Conservation (phyloP, 1,140 invertebrate genomes). For the Liolophura sinensis region DNA sequence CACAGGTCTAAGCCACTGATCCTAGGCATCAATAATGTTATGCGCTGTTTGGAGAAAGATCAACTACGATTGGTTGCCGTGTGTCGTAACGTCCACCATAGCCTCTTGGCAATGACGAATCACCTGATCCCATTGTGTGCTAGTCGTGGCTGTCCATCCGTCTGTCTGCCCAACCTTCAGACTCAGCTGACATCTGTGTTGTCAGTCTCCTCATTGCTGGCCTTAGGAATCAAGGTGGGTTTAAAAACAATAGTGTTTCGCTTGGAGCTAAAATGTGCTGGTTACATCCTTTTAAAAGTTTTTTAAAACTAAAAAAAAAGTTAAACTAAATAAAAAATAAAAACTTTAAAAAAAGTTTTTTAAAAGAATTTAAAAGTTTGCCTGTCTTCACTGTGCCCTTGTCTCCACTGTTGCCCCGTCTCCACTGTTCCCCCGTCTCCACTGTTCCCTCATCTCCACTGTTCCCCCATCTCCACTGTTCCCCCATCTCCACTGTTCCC, state of each 20-base stretch:
- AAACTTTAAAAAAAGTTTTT: too few species aligned
- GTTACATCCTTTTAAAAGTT: too few species aligned
- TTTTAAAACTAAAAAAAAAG: too few species aligned
- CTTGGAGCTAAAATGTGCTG: too few species aligned
- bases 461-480: too few species aligned
- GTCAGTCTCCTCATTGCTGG: slow-evolving; percentile 18
- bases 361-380: too few species aligned
- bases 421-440: too few species aligned
- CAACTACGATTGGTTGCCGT: slow-evolving; percentile 24
- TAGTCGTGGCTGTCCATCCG: slow-evolving; percentile 20
- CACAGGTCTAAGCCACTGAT: slow-evolving; percentile 22
- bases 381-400: too few species aligned
- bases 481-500: too few species aligned
- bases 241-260: background rate
- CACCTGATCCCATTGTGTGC: slow-evolving; percentile 24
- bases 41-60: slow-evolving; percentile 31
- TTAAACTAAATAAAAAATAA: too few species aligned
- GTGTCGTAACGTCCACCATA: slow-evolving; percentile 16
- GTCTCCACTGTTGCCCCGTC: too few species aligned
- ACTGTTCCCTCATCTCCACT: too few species aligned
- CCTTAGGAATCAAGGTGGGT: slow-evolving; percentile 33
- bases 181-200: slow-evolving; percentile 10
- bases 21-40: slow-evolving; percentile 33
- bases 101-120: slow-evolving; percentile 14
- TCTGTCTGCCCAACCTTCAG: slow-evolving; percentile 20